These are phyloP conservation scores for Drosophila kurseongensis DNA, from an alignment of 1,140 invertebrate species.

Conservation along the genomic window DNA sequence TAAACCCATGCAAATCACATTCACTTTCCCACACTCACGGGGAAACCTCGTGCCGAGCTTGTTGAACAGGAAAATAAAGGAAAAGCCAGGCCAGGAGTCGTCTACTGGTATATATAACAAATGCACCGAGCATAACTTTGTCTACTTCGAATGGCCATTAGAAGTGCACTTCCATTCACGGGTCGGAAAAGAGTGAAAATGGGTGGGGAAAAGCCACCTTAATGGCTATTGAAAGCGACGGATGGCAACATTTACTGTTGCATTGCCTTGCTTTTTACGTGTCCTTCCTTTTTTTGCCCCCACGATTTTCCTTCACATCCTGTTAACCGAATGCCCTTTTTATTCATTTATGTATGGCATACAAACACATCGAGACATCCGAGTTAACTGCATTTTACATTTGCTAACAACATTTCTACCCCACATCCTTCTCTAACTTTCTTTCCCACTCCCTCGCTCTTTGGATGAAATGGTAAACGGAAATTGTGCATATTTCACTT, in stretches of 20 bases:
- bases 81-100: slow-evolving; percentile 14
- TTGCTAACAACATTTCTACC: slow-evolving; percentile 52
- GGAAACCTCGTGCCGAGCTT: slow-evolving; percentile 21
- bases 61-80: slow-evolving; percentile 30
- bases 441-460: background rate
- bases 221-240: slow-evolving; percentile 62
- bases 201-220: slow-evolving; percentile 20
- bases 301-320: slow-evolving; percentile 38
- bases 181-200: background rate
- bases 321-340: slow-evolving; percentile 56
- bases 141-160: slow-evolving; percentile 70
- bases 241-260: slow-evolving; percentile 52
- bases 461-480: slow-evolving; percentile 48
- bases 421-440: slow-evolving; percentile 29
- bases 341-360: slow-evolving; percentile 55
- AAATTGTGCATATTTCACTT: slow-evolving; percentile 81
- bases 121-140: slow-evolving; percentile 69
- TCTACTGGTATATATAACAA: slow-evolving; percentile 30
- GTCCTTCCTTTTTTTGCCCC: background rate
- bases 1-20: slow-evolving; percentile 60
- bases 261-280: slow-evolving; percentile 19
- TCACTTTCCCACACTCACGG: slow-evolving; percentile 43
- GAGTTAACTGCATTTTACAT: slow-evolving; percentile 63
- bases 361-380: slow-evolving; percentile 9
- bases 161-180: slow-evolving; percentile 62